Conservation (phyloP, 2,888 invertebrate genomes). For the Neoscelio sp. region DNA sequence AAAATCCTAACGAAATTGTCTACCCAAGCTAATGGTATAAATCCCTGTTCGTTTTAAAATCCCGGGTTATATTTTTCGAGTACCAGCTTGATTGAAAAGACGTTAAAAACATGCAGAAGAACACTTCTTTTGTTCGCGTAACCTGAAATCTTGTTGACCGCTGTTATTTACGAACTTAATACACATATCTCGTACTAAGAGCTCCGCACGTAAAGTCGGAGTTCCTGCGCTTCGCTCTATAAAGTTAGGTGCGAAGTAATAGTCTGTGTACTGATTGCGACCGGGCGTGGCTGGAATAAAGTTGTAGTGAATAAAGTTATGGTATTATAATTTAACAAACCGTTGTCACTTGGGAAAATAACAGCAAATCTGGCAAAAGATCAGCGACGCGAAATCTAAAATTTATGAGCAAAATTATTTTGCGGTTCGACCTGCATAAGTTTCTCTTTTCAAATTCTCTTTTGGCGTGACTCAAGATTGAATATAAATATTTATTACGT, state of each 20-base stretch:
- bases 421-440: too few relatives aligned
- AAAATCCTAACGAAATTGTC: too few relatives aligned
- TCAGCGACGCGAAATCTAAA: too few relatives aligned
- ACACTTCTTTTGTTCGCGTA: slow-evolving; percentile 39
- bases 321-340: slow-evolving; percentile 48
- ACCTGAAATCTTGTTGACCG: slow-evolving; percentile 55
- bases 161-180: slow-evolving; percentile 57
- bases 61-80: too few relatives aligned
- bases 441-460: too few relatives aligned
- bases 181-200: slow-evolving; percentile 58
- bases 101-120: slow-evolving; percentile 33
- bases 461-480: too few relatives aligned
- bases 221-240: slow-evolving; percentile 15
- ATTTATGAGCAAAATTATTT: too few relatives aligned
- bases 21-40: too few relatives aligned
- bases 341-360: slow-evolving; percentile 24
- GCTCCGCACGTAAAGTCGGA: slow-evolving; percentile 41
- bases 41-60: too few relatives aligned
- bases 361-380: slow-evolving; percentile 3
- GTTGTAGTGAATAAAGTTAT: slow-evolving; percentile 31
- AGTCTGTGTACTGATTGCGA: slow-evolving; percentile 52
- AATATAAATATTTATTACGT: too few relatives aligned
- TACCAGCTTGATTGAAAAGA: too few relatives aligned
- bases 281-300: slow-evolving; percentile 47
- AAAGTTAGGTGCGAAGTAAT: slow-evolving; percentile 53